Conservation (phyloP, 2,888 invertebrate genomes). For the Agapostemon virescens region DNA sequence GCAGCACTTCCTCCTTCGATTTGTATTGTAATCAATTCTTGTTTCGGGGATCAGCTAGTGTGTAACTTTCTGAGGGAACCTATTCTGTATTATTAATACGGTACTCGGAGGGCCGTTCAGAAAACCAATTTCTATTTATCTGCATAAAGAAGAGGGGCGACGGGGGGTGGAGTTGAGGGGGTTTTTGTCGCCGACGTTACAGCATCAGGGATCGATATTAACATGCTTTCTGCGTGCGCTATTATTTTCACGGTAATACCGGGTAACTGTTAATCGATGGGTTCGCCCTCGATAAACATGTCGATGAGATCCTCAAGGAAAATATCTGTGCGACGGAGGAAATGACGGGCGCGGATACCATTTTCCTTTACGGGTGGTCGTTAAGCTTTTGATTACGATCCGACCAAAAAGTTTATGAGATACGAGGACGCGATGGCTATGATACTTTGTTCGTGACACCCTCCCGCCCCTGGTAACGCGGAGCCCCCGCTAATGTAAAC, state of each 20-base stretch:
- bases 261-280: constrained; percentile 24
- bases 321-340: constrained; percentile 12
- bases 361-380: constrained; percentile 28
- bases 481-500: constrained; percentile 44
- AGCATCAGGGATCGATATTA: constrained; percentile 21
- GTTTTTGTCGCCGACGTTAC: not conserved
- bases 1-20: constrained; percentile 6
- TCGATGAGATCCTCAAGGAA: not conserved
- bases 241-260: constrained; percentile 20
- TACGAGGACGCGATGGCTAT: constrained; percentile 24
- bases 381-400: constrained; percentile 48
- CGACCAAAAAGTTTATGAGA: constrained; percentile 47
- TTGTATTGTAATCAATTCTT: constrained; percentile 16
- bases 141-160: not conserved
- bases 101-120: not conserved
- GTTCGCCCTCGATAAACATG: constrained; percentile 24
- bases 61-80: not conserved
- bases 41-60: not conserved
- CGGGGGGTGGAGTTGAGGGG: too few species aligned
- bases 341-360: constrained; percentile 19
- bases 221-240: constrained; percentile 18
- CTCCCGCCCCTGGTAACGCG: not conserved
- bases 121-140: constrained; percentile 18
- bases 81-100: constrained; percentile 3
- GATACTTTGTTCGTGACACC: constrained; percentile 24